Conservation (phyloP, 2,113 vertebrate genomes). For the Trachemys scripta region DNA sequence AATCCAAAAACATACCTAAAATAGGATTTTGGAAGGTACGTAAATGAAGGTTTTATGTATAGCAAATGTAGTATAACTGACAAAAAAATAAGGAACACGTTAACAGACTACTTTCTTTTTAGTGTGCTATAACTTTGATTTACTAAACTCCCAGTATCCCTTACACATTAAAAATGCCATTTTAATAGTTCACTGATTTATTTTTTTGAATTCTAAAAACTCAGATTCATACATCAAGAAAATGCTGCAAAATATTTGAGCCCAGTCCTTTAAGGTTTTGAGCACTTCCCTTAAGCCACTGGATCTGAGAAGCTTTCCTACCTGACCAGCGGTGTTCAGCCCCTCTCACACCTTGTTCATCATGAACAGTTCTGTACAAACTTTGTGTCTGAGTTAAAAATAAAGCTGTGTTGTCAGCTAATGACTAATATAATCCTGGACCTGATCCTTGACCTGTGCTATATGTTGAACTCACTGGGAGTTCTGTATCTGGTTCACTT, state of each 20-base stretch:
- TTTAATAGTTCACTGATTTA: background rate
- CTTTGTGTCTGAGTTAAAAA: background rate
- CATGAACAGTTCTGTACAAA: background rate
- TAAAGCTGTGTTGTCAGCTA: background rate
- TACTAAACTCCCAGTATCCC: background rate
- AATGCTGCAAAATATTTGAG: background rate
- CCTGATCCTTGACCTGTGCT: too few relatives aligned
- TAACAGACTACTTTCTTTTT: background rate
- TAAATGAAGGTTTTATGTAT: background rate
- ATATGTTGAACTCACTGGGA: too few relatives aligned
- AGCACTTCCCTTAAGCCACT: background rate
- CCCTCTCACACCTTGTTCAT: background rate
- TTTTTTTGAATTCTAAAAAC: background rate
- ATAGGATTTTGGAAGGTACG: background rate
- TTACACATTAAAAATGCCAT: background rate
- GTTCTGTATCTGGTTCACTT: background rate
- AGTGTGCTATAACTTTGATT: background rate
- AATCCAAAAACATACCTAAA: background rate
- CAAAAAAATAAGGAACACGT: background rate
- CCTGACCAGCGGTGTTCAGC: too few relatives aligned
- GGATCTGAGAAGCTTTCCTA: background rate
- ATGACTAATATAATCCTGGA: background rate
- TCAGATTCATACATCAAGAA: background rate
- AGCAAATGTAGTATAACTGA: background rate
- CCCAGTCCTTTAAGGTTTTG: background rate